These are phyloP conservation scores for Delia radicum DNA, from an alignment of 1,140 invertebrate genomes.

Conservation along the genomic window DNA sequence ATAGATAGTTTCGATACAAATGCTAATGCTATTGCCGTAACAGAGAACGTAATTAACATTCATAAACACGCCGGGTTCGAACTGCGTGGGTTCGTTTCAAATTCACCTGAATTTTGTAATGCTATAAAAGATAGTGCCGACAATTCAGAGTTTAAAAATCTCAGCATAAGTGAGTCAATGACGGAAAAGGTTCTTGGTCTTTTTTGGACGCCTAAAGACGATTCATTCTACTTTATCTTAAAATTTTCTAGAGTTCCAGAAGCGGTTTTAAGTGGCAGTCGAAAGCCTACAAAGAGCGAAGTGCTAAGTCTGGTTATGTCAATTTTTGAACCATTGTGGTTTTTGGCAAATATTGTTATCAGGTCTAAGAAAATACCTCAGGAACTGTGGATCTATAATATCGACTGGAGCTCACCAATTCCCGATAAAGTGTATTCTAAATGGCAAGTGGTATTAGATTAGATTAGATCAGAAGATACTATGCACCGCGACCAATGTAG, in stretches of 20 bases:
- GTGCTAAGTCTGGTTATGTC: not conserved
- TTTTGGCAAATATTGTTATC: not conserved
- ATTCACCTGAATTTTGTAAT: not conserved
- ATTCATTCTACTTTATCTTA: not conserved
- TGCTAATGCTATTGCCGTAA: not conserved
- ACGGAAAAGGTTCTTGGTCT: not conserved
- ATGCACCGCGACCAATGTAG: too few relatives aligned
- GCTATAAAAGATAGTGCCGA: not conserved
- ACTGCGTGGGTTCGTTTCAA: not conserved
- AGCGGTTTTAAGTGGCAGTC: not conserved
- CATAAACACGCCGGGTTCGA: not conserved
- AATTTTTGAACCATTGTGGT: not conserved
- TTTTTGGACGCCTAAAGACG: not conserved
- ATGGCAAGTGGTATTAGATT: constrained; percentile 7
- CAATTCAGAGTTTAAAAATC: not conserved
- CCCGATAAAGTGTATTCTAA: not conserved
- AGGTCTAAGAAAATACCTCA: constrained; percentile 2
- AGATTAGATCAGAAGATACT: too few relatives aligned
- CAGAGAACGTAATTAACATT: not conserved
- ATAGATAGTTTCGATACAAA: not conserved
- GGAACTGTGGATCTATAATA: not conserved
- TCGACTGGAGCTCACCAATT: constrained; percentile 6
- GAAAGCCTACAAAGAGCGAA: not conserved
- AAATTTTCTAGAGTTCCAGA: not conserved
- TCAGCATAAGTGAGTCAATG: not conserved